These are phyloP conservation scores for Anodontia alba DNA, from an alignment of 2,888 invertebrate genomes.

Conservation along the genomic window DNA sequence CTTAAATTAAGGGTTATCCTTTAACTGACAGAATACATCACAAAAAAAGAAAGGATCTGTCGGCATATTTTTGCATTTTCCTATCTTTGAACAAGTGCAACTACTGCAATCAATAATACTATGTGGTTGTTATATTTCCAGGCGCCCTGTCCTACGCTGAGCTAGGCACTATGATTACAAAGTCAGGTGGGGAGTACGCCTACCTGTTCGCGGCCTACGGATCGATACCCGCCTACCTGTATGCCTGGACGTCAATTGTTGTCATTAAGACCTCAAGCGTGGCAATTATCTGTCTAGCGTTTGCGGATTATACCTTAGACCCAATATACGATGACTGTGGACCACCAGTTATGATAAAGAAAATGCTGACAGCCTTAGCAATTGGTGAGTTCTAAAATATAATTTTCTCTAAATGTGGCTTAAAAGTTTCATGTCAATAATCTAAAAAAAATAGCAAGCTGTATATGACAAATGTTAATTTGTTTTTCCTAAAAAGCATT, in stretches of 20 bases:
- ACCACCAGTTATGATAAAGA: slow-evolving; percentile 64
- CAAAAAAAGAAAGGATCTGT: no score
- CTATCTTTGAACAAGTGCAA: no score
- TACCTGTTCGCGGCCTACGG: slow-evolving; percentile 86
- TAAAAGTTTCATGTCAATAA: no score
- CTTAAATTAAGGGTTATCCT: no score
- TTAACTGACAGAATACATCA: no score
- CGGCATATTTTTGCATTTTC: no score
- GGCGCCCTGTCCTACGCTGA: slow-evolving; percentile 93
- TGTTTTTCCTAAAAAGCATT: no score
- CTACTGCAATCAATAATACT: no score
- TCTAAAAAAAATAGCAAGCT: no score
- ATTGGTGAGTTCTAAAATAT: slow-evolving; percentile 57
- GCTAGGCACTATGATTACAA: slow-evolving; percentile 91
- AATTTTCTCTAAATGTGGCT: no score
- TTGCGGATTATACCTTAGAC: slow-evolving; percentile 73
- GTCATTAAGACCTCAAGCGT: slow-evolving; percentile 81
- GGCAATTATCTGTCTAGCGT: slow-evolving; percentile 85
- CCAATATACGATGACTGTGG: slow-evolving; percentile 76
- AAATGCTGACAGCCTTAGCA: slow-evolving; percentile 63
- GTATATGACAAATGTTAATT: no score
- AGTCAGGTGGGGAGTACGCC: slow-evolving; percentile 93
- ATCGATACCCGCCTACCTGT: slow-evolving; percentile 86
- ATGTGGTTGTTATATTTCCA: no score
- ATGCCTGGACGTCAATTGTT: slow-evolving; percentile 86